phyloP scores from a whole-genome alignment of 35 echinoderm and acorn worm species.

The Strongylocentrotus purpuratus region DNA sequence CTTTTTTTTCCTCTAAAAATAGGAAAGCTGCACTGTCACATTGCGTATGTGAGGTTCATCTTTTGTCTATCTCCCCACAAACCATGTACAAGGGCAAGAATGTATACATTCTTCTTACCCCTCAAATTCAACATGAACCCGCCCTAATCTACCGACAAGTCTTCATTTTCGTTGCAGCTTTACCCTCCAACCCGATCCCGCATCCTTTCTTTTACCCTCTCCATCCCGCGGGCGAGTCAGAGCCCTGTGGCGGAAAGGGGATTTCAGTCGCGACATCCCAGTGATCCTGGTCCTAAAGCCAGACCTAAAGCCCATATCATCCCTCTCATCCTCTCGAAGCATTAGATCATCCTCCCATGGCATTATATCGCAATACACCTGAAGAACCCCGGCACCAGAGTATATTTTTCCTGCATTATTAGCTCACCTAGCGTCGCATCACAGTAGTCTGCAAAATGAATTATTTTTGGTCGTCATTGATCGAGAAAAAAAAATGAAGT shows the following conservation, averaged over 20 bases:
- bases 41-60: neutral
- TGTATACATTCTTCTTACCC: neutral
- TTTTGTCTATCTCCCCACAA: neutral
- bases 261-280: constrained; percentile 13
- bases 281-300: constrained; percentile 25
- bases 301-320: constrained; percentile 2
- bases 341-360: neutral
- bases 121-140: neutral
- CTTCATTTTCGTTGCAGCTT: neutral
- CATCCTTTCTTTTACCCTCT: neutral
- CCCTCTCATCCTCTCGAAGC: neutral
- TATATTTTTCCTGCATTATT: constrained; percentile 37
- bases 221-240: neutral
- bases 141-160: neutral
- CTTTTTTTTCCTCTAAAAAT: neutral
- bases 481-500: neutral
- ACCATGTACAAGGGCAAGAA: neutral
- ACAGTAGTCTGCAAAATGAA: neutral
- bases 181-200: neutral
- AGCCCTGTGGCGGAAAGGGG: constrained; percentile 32
- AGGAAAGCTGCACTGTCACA: neutral
- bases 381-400: constrained; percentile 39
- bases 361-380: constrained; percentile 30
- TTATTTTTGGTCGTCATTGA: neutral
- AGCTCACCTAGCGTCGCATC: constrained; percentile 28